Evolutionary conservation across 2,113 vertebrate genomes (phyloP), one percentile per base, ranked within the genome.

Genomic region (Pseudorasbora parva): DNA sequence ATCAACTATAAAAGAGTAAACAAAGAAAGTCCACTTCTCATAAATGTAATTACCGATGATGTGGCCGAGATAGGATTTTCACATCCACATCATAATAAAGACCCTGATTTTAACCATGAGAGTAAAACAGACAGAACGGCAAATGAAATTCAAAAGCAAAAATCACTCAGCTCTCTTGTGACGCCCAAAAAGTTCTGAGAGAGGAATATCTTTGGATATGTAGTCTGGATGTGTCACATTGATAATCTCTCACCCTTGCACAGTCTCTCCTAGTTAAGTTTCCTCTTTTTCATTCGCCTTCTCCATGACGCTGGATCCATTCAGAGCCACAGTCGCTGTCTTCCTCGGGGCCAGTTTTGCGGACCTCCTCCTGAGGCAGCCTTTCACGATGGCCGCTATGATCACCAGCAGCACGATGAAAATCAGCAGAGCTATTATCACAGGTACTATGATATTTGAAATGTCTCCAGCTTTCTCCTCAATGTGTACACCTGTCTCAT

Each of bases 371-470:
- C 49, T 89, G 57, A 91, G 62, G 84, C 89, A 94, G 59, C 89
- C 93, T 74, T 91, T 93, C 56, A 94, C 86, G 0, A 80, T 85
- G 59, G 91, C 86, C 0, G 57, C 43, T 43, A 92, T 45, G 9
- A 93, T 51, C 57, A 86, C 86, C 27, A 90, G 30, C 57, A 91
- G 59, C 47, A 90, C 79, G 47, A 92, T 72, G 64, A 94, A 85
- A 2, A 27, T 87, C 41, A 85, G 88, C 14, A 89, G 76, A 0
- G 87, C 90, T 8, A 91, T 82, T 78, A 93, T 73, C 30, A 85
- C 88, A 1, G 90, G 90, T 7, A 93, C 12, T 60, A 92, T 59
- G 21, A 91, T 47, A 3, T 84, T 78, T 0, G 84, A 75, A 45
- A 85, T 11, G 0, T n/a, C 80, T 43, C 41, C 79, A 21, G 15